Conservation (phyloP, 2,797 vertebrate genomes). For the Acipenser transmontanus region DNA sequence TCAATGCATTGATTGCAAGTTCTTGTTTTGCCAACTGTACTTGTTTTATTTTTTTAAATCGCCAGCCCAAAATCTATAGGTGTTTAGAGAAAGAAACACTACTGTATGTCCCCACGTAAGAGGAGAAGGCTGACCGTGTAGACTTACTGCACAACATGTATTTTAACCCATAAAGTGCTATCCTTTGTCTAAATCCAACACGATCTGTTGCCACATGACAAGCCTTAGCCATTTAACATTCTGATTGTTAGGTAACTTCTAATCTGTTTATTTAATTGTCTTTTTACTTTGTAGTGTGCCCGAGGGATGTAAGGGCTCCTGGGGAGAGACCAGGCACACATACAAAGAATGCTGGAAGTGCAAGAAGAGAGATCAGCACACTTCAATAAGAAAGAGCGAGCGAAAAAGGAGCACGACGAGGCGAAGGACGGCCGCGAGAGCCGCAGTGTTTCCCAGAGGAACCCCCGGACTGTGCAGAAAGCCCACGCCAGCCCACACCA, state of each 20-base stretch:
- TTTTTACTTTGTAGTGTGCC: conserved; percentile 66
- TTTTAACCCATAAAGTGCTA: no score
- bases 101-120: no score
- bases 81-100: no score
- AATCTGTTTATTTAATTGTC: not conserved
- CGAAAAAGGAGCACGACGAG: conserved; percentile 85
- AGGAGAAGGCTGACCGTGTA: no score
- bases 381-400: conserved; percentile 85
- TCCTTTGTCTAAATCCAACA: no score
- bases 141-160: no score
- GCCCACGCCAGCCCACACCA: conserved; percentile 67
- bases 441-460: conserved; percentile 62
- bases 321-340: conserved; percentile 80
- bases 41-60: no score
- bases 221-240: no score
- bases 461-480: conserved; percentile 49
- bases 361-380: conserved; percentile 84
- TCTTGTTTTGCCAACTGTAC: no score
- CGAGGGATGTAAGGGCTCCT: conserved; percentile 95
- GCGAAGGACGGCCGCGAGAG: conserved; percentile 66
- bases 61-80: no score
- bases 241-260: not conserved
- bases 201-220: no score
- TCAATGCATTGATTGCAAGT: no score
- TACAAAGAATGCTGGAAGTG: conserved; percentile 95